These are phyloP conservation scores for Xenopus borealis DNA, from an alignment of 2,113 vertebrate species.

Conservation along the genomic window DNA sequence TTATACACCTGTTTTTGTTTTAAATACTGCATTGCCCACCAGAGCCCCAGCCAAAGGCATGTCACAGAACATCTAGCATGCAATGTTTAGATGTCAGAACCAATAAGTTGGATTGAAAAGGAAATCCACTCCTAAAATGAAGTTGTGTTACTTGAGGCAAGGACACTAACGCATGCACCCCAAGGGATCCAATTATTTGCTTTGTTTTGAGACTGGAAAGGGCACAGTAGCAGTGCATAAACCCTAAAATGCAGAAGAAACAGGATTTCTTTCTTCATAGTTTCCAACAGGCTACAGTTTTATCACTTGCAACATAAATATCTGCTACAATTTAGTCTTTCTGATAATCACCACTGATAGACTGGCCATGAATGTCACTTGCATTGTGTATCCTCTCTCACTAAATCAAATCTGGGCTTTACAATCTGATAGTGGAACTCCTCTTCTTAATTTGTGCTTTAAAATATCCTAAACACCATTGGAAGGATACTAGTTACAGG, in stretches of 20 bases:
- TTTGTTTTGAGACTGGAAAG: conserved; percentile 51
- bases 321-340: too few relatives aligned
- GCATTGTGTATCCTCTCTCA: too few relatives aligned
- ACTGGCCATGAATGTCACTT: too few relatives aligned
- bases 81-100: conserved; percentile 60
- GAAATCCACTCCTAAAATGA: conserved; percentile 53
- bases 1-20: conserved; percentile 66
- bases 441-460: too few relatives aligned
- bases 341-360: too few relatives aligned
- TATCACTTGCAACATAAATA: too few relatives aligned
- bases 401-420: too few relatives aligned
- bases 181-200: conserved; percentile 63
- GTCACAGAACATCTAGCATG: conserved; percentile 51
- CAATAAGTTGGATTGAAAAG: conserved; percentile 61
- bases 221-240: conserved; percentile 32
- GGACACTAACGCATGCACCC: conserved; percentile 54
- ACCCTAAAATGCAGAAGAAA: conserved; percentile 7
- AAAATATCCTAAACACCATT: too few relatives aligned
- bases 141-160: conserved; percentile 61
- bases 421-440: too few relatives aligned
- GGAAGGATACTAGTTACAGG: too few relatives aligned
- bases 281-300: neutral
- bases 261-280: conserved; percentile 27
- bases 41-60: conserved; percentile 49
- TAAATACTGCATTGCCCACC: conserved; percentile 55